Evolutionary conservation across 2,888 invertebrate genomes (phyloP).

Genomic region (Diaprepes abbreviatus): DNA sequence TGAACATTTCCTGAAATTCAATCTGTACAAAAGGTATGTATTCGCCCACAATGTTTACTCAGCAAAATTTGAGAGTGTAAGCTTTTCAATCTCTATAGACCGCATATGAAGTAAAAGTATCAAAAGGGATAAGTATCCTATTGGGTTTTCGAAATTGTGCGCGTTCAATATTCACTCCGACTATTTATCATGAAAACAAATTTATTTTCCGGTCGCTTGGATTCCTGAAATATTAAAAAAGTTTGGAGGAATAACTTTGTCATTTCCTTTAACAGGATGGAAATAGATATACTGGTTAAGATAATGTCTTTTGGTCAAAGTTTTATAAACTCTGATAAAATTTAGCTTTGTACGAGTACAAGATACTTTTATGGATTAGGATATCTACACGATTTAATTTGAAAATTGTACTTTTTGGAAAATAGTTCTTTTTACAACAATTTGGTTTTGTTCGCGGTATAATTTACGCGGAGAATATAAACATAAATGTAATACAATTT

Average conservation of each 20-base stretch:
- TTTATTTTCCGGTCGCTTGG: constrained; percentile 14
- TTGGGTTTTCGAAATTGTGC: constrained; percentile 21
- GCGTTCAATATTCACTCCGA: constrained; percentile 20
- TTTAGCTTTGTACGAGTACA: too few relatives aligned
- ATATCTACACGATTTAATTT: too few relatives aligned
- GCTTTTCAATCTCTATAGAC: constrained; percentile 26
- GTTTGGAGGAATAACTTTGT: background rate
- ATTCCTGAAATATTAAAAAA: constrained; percentile 23
- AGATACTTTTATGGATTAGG: too few relatives aligned
- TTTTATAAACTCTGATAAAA: too few relatives aligned
- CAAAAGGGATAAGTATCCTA: constrained; percentile 34
- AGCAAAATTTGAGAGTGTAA: background rate
- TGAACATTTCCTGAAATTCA: too few relatives aligned
- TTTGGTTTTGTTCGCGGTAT: too few relatives aligned
- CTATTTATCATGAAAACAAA: constrained; percentile 31
- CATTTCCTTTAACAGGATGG: background rate
- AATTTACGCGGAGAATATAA: too few relatives aligned
- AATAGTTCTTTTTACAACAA: too few relatives aligned
- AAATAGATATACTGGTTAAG: background rate
- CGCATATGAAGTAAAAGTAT: constrained; percentile 26
- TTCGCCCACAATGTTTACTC: background rate
- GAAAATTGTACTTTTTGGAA: too few relatives aligned
- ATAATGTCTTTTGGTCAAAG: too few relatives aligned
- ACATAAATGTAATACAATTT: too few relatives aligned
- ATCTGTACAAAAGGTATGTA: too few relatives aligned